phyloP scores from a whole-genome alignment of 2,888 invertebrate genomes.

The Trissoscelio sp. region DNA sequence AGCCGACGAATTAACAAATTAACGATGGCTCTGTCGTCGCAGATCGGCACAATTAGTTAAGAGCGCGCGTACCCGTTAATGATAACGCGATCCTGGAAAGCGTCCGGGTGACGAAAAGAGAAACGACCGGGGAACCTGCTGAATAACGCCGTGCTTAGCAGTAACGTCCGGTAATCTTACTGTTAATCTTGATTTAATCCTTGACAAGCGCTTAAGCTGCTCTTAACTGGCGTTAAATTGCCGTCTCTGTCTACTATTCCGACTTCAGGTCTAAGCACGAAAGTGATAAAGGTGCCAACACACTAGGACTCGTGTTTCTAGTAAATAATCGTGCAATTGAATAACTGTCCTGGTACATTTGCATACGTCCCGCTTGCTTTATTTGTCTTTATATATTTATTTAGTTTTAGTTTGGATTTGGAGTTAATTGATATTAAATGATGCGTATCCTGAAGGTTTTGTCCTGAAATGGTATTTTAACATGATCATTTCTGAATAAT shows the following conservation, averaged over 20 bases:
- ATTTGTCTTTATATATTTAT: too few species aligned
- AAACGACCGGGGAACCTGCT: constrained; percentile 73
- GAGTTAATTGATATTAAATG: too few species aligned
- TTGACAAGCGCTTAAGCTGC: constrained; percentile 82
- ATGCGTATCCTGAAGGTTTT: too few species aligned
- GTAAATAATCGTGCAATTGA: constrained; percentile 63
- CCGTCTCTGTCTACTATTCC: constrained; percentile 69
- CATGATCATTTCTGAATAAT: too few species aligned
- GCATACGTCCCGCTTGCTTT: constrained; percentile 43
- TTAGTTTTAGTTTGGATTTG: too few species aligned
- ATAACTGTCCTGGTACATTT: constrained; percentile 49
- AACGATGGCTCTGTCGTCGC: constrained; percentile 32
- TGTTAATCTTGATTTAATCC: constrained; percentile 83
- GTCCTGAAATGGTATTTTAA: too few species aligned
- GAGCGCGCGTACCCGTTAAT: constrained; percentile 68
- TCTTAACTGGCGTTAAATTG: constrained; percentile 81
- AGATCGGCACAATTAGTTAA: constrained; percentile 77
- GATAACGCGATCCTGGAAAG: constrained; percentile 71
- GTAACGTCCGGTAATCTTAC: constrained; percentile 78
- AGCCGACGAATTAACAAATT: constrained; percentile 38
- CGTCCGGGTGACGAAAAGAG: constrained; percentile 74
- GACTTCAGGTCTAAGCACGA: constrained; percentile 70
- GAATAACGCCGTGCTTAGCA: constrained; percentile 73
- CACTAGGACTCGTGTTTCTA: constrained; percentile 59
- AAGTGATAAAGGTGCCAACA: constrained; percentile 68